These are phyloP conservation scores for Aleiodes sp. DNA, from an alignment of 1,140 invertebrate species.

Conservation along the genomic window DNA sequence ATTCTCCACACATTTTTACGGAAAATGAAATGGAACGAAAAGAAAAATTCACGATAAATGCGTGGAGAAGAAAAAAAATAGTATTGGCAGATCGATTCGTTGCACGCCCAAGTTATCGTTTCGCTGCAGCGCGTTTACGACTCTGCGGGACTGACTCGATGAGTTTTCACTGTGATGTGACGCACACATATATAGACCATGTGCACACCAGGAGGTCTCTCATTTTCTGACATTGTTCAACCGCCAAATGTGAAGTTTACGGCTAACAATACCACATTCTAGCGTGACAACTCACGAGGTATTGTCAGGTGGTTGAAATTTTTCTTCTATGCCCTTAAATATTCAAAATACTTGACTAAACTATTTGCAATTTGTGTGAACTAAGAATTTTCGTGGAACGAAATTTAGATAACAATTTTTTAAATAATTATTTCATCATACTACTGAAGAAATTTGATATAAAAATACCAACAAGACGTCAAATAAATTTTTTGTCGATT, in stretches of 20 bases:
- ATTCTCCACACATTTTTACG: neutral
- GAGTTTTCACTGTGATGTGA: neutral
- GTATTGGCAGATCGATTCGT: neutral
- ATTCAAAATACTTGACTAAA: too few relatives aligned
- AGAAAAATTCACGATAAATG: neutral
- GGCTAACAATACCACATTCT: too few relatives aligned
- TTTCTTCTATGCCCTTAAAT: too few relatives aligned
- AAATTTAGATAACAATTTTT: too few relatives aligned
- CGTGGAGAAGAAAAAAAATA: neutral
- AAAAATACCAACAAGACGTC: conserved; percentile 8
- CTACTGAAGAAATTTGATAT: too few relatives aligned
- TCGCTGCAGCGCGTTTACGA: neutral
- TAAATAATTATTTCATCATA: too few relatives aligned
- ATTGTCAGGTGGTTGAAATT: neutral
- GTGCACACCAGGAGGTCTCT: neutral
- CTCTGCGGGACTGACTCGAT: neutral
- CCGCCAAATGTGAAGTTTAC: neutral
- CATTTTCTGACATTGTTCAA: neutral
- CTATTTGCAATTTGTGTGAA: too few relatives aligned
- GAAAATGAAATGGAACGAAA: too few relatives aligned
- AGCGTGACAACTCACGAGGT: too few relatives aligned
- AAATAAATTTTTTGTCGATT: too few relatives aligned
- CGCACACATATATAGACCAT: neutral
- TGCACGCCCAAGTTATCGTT: conserved; percentile 1
- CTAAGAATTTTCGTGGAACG: too few relatives aligned